A percentile compares a stretch with the other conserved stretches of the same genome.
Conservation (phyloP, 2,113 vertebrate genomes). For the Larimichthys polyactis region DNA sequence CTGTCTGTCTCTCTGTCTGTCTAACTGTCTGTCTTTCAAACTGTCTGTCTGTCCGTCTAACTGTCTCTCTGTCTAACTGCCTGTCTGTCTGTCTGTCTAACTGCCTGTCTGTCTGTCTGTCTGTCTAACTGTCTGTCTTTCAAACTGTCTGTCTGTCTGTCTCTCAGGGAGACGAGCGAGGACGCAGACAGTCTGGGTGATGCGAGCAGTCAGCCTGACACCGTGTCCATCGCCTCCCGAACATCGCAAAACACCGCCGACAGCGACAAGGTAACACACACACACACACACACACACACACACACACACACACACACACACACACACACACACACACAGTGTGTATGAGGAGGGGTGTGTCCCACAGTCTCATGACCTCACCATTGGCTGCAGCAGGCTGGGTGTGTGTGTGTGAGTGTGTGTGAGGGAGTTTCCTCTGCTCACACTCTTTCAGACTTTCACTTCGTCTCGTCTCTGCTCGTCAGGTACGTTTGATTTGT, state of each 20-base stretch:
- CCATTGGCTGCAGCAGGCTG: constrained; percentile 71
- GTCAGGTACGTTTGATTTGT: constrained; percentile 65
- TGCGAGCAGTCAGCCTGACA: constrained; percentile 98
- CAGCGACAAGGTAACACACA: constrained; percentile 93
- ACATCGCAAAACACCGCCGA: constrained; percentile 99
- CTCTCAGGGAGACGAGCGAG: constrained; percentile 92
- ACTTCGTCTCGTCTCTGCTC: constrained; percentile 5
- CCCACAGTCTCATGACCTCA: constrained; percentile 65
- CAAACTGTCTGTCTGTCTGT: constrained; percentile 18
- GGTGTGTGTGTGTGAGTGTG: constrained; percentile 54
- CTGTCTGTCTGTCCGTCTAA: not conserved
- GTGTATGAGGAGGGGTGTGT: constrained; percentile 60
- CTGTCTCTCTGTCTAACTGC: too few species aligned
- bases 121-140: not conserved
- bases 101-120: not conserved
- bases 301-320: too few species aligned
- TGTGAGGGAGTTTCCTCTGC: constrained; percentile 60
- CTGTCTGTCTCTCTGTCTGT: not conserved
- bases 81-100: not conserved
- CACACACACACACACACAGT: not conserved
- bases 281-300: not conserved
- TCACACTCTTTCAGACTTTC: constrained; percentile 8
- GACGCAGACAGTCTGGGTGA: constrained; percentile 97
- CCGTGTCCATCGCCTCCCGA: constrained; percentile 97
- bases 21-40: not conserved